phyloP scores from a whole-genome alignment of 2,888 invertebrate species.

The Merodon equestris region DNA sequence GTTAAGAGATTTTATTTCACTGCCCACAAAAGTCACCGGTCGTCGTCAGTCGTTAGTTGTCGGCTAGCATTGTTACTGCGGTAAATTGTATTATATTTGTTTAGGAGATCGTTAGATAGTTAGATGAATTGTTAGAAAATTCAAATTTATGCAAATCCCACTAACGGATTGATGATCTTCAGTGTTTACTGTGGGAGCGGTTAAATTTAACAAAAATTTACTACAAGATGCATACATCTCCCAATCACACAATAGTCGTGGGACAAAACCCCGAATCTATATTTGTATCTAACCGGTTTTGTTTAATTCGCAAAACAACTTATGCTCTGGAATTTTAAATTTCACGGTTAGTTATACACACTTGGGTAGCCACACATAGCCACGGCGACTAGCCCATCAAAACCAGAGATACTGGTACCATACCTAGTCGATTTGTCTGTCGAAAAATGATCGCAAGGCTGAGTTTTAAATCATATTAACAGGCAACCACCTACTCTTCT shows the following conservation, averaged over 20 bases:
- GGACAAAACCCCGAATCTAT: not conserved
- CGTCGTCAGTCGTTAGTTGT: too few relatives aligned
- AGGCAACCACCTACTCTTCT: constrained; percentile 40
- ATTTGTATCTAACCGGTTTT: constrained; percentile 8
- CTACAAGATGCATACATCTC: not conserved
- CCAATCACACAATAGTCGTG: constrained; percentile 1
- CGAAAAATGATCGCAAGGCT: constrained; percentile 34
- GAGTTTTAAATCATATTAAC: constrained; percentile 54
- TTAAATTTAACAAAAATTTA: constrained; percentile 9
- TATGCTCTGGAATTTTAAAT: constrained; percentile 24
- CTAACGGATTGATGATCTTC: constrained; percentile 53
- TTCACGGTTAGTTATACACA: not conserved
- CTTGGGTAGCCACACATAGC: constrained; percentile 10
- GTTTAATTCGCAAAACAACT: constrained; percentile 8
- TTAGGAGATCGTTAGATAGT: constrained; percentile 54
- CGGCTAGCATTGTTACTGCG: not conserved
- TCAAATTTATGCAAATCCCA: constrained; percentile 60
- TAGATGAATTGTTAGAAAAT: constrained; percentile 63
- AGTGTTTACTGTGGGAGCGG: constrained; percentile 55
- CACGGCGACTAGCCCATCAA: too few relatives aligned
- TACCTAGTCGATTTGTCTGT: too few relatives aligned
- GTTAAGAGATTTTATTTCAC: constrained; percentile 43
- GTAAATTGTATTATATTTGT: constrained; percentile 44
- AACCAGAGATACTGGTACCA: constrained; percentile 1
- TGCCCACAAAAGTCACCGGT: constrained; percentile 2